Base-by-base conservation (phyloP, 2,113 vertebrate genomes). In the Ibidorhyncha struthersii region DNA sequence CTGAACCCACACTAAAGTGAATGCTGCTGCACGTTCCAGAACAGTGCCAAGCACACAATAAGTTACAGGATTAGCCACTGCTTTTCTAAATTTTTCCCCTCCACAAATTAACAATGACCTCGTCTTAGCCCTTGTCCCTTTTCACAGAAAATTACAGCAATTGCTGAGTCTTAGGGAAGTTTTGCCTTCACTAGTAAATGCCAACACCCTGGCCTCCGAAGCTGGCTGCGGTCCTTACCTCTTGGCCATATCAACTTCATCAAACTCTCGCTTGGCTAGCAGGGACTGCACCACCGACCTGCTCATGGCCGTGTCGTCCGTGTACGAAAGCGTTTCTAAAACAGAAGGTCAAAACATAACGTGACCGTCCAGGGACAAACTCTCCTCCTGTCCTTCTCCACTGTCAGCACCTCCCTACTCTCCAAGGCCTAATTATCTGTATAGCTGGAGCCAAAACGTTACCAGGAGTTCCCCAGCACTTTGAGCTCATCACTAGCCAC, bases 231-330 rank as follows among this genome's bases (percentile, higher is more conserved):
- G 26, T 45, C 45, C 97, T 98, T 95, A 99, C 99, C 99, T 99
- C 98, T 97, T 98, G 94, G 99, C 99, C 98, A 99, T 99, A 97
- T 99, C 99, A 63, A 98, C 98, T 90, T 99, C 99, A 71, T 99
- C 99, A 29, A 99, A 99, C 49, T 98, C 98, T 17, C 95, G 82
- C 86, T 98, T 99, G 93, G 98, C 99, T 61, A 99, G 98, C 34
- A 99, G 98, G 49, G 99, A 99, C 93, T 98, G 98, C 96, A 99
- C 99, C 94, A 99, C 97, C n/a, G 99, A 99, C 77, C 99, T 98
- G 32, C 99, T 98, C 99, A 99, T 99, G 41, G 99, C 99, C 0
- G 99, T 99, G 98, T 99, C 99, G 0, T 99, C 99, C 17, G 99
- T 99, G 98, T 99, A 99, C 10, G 97, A 98, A 50, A 99, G 96